Evolutionary conservation across 2,888 invertebrate genomes (phyloP), one percentile per base, ranked within the genome.

Genomic region (Baccha elongata): DNA sequence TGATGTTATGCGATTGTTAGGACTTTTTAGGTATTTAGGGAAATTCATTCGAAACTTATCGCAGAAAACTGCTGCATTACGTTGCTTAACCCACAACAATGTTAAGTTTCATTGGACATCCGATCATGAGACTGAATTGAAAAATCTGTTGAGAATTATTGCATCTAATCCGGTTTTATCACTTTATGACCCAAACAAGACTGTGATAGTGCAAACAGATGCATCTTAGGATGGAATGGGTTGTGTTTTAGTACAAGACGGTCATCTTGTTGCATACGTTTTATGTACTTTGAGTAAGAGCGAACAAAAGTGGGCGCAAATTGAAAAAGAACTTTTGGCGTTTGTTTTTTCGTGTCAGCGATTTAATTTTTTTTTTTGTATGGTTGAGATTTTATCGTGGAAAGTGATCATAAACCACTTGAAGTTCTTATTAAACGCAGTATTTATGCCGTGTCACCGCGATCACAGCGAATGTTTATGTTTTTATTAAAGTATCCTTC

Each of bases 251-350:
- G 17, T 89, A 7, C 89, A 90, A 79, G 75, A 88, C n/a, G 86
- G 85, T 5, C 73, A 85, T 19, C 88, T 88, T 15, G 85, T 89
- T 6, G 86, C 86, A 21, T 89, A 86, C 85, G 87, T 87, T 10
- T 89, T 88, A 10, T 60, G 87, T 72, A 86, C 86, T 19, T 71
- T 89, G n/a, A 87, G 76, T 13, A 46, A 73, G 19, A 84, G 86
- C 17, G 87, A 89, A 71, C 79, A 86, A 75, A 87, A 86, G 29
- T 89, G 88, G 84, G 85, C 88, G 3, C 89, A 91, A 85, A 89
- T 90, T 3, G 89, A 90, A 85, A 89, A 89, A 81, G 88, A 90
- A 85, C 65, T 88, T 5, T 80, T 89, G 58, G 88, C 88, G 19
- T 86, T 88, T 8, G 86, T 86, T 4, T 88, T 87, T 79, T 87